These are phyloP conservation scores for Trinorchestia longiramus DNA, from an alignment of 1,140 invertebrate genomes.

Conservation along the genomic window DNA sequence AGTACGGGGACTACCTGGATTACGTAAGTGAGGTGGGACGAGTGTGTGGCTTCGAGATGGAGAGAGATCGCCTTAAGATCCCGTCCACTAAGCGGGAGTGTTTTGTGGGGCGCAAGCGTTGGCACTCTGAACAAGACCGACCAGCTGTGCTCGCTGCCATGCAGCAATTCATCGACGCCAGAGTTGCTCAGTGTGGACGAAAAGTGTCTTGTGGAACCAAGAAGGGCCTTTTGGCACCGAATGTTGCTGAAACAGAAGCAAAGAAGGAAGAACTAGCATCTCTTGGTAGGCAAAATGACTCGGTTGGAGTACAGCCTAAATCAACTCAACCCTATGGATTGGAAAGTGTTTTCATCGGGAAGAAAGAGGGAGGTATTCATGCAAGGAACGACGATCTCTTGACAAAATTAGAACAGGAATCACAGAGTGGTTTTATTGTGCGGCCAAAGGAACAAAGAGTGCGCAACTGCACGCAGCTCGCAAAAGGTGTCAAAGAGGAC, in stretches of 20 bases:
- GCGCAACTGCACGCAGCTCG: slow-evolving; percentile 88
- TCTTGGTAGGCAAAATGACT: background rate
- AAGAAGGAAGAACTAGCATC: background rate
- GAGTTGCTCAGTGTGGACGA: slow-evolving; percentile 56
- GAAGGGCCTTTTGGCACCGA: background rate
- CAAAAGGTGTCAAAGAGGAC: slow-evolving; percentile 76
- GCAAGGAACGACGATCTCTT: background rate
- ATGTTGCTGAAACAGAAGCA: background rate
- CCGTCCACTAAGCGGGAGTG: slow-evolving; percentile 95
- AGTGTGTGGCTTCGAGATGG: slow-evolving; percentile 82
- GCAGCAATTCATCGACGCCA: slow-evolving; percentile 66
- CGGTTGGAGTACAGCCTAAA: background rate
- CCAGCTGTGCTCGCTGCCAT: slow-evolving; percentile 66
- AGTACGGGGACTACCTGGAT: slow-evolving; percentile 87
- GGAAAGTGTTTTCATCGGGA: slow-evolving; percentile 73
- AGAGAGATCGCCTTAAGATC: slow-evolving; percentile 89
- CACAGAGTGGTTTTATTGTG: slow-evolving; percentile 60
- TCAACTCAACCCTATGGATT: background rate
- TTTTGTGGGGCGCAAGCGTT: slow-evolving; percentile 79
- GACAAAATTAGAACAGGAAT: background rate
- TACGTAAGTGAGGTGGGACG: slow-evolving; percentile 80
- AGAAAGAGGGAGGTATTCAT: slow-evolving; percentile 74
- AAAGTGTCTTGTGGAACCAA: background rate
- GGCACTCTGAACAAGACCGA: slow-evolving; percentile 66
- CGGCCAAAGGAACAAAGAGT: slow-evolving; percentile 76